Percentiles rank a stretch among this genome's conserved stretches.
Conservation (phyloP, 2,888 invertebrate species). For the Drosophila ezoana region DNA sequence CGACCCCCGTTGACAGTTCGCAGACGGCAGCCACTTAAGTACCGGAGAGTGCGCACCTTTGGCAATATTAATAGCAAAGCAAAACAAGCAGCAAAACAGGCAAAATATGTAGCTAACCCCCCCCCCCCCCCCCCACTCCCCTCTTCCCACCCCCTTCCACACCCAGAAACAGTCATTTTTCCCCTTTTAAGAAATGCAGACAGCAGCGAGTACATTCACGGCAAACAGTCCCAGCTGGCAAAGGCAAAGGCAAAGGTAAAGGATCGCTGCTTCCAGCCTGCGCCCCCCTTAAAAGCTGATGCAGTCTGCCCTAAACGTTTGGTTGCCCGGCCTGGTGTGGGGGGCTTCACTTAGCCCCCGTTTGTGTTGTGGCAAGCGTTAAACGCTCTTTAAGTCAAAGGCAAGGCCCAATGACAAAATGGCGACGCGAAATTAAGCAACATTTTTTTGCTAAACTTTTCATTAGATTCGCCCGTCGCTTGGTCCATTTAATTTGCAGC, state of each 20-base stretch:
- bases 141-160: neutral
- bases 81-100: slow-evolving; percentile 53
- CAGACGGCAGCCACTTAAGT: slow-evolving; percentile 81
- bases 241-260: slow-evolving; percentile 13
- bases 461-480: slow-evolving; percentile 15
- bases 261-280: neutral
- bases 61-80: slow-evolving; percentile 76
- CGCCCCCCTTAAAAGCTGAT: slow-evolving; percentile 16
- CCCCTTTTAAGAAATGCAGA: slow-evolving; percentile 12
- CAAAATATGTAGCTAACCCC: slow-evolving; percentile 48
- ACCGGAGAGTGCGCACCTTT: slow-evolving; percentile 78
- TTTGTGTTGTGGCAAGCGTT: slow-evolving; percentile 28
- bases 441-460: slow-evolving; percentile 30
- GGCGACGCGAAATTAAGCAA: slow-evolving; percentile 32
- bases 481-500: slow-evolving; percentile 50
- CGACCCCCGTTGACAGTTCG: slow-evolving; percentile 73
- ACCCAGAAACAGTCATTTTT: neutral
- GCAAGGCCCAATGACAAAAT: slow-evolving; percentile 18
- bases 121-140: neutral
- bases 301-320: slow-evolving; percentile 49
- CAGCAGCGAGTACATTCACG: slow-evolving; percentile 56
- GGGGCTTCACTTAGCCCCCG: no score
- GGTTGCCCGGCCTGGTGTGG: slow-evolving; percentile 7
- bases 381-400: slow-evolving; percentile 49
- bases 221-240: slow-evolving; percentile 25